Base-by-base conservation (phyloP, 1,140 invertebrate species). In the Plodia interpunctella region DNA sequence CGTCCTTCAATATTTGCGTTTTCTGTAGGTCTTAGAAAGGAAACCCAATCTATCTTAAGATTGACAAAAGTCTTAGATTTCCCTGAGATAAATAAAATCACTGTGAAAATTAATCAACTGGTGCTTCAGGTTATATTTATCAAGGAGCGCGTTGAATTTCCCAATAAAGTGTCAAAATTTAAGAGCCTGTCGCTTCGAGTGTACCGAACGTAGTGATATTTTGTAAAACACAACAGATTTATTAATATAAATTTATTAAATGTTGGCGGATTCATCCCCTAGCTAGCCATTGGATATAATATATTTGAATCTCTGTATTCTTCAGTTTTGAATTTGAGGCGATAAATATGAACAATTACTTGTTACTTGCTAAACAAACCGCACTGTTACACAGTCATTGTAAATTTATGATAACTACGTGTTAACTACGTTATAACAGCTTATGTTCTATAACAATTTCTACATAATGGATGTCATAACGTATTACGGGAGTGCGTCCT, bases 101-200 rank as follows among this genome's bases (percentile, higher is more conserved):
- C 10, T 11, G 32, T 11, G 32, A n/a, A n/a, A n/a, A 13, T 9
- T 35, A 35, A 35, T 5, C 9, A 67, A 70, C n/a, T 32, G 2
- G n/a, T 21, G n/a, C 19, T 13, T 18, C 19, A 62, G 38, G 38
- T 38, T 15, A 13, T 15, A 57, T 25, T 57, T 49, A 57, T 20
- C 38, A 28, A 49, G 44, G 44, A 25, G n/a, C 20, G 21, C 13
- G 10, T 20, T 11, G 44, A 55, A 49, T 49, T 15, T 38, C 38
- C 21, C 49, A 35, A 57, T 57, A 57, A 49, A 38, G 19, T 17
- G 38, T 49, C 35, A 57, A 49, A 57, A 49, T 49, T 19, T 49
- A 49, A 49, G 38, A 49, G 38, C 38, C 20, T 57, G 55, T 57
- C 55, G 28, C 38, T 57, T 25, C 18, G 18, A 57, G 25, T 57